A percentile compares a stretch with the other conserved stretches of the same genome.
These are phyloP conservation scores for Nemopilema nomurai DNA, from an alignment of 30 jellyfish, hydroid and myxozoan genomes.

Conservation along the genomic window DNA sequence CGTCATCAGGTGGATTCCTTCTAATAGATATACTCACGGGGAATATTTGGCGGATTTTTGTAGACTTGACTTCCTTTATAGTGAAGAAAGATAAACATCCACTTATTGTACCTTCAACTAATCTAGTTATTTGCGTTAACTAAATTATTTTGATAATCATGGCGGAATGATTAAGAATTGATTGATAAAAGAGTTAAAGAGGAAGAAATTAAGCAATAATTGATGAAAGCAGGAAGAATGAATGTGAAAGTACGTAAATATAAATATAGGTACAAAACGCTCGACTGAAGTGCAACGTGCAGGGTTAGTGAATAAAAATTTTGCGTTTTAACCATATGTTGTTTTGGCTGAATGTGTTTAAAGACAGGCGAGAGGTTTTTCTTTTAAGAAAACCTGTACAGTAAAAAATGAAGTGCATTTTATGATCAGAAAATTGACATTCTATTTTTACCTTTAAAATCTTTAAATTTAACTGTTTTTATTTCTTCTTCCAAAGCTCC, in stretches of 20 bases:
- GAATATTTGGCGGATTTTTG: conserved; percentile 55
- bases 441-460: conserved; percentile 25
- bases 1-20: neutral
- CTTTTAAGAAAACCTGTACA: neutral
- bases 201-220: neutral
- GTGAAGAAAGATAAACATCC: conserved; percentile 40
- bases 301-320: conserved; percentile 23
- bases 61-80: conserved; percentile 60
- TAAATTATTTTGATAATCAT: neutral
- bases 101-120: conserved; percentile 12
- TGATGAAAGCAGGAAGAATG: neutral
- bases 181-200: neutral
- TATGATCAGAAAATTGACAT: neutral
- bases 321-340: too few relatives aligned
- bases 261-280: neutral
- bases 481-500: conserved; percentile 83
- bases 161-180: too few relatives aligned
- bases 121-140: conserved; percentile 1
- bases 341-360: too few relatives aligned
- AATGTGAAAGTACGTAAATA: neutral
- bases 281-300: conserved; percentile 48
- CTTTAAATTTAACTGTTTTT: conserved; percentile 57
- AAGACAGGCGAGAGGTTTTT: neutral
- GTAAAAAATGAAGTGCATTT: conserved; percentile 3
- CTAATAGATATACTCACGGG: conserved; percentile 39